Percentiles rank a stretch among this genome's conserved stretches.
These are phyloP conservation scores for Rhyacophila brunnea DNA, from an alignment of 1,140 invertebrate species.

Conservation along the genomic window DNA sequence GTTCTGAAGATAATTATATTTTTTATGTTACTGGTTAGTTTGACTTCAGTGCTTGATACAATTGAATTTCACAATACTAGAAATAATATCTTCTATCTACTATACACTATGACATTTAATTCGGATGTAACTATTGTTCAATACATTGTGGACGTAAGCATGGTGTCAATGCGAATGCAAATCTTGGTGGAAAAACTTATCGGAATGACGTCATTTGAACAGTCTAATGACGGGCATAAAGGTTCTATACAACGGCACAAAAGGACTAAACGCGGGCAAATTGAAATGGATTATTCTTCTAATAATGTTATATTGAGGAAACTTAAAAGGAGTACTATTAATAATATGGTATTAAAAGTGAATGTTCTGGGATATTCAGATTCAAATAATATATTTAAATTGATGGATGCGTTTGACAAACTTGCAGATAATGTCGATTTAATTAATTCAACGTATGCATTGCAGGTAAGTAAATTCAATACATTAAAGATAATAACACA, in stretches of 20 bases:
- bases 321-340: too few species aligned
- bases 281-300: background rate
- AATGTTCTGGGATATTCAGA: background rate
- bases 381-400: background rate
- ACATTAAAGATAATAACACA: too few species aligned
- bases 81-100: background rate
- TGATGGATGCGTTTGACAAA: background rate
- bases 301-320: background rate
- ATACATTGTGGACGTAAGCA: background rate
- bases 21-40: background rate
- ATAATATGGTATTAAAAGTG: background rate
- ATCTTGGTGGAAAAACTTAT: background rate
- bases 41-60: background rate
- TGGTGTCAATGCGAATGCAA: background rate
- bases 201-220: background rate
- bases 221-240: too few species aligned
- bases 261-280: background rate
- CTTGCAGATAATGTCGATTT: background rate
- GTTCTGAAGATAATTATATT: background rate
- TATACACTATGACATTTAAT: background rate
- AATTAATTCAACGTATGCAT: background rate
- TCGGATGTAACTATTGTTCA: background rate
- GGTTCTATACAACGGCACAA: too few species aligned
- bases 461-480: too few species aligned
- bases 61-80: background rate